These are phyloP conservation scores for Galendromus occidentalis DNA, from an alignment of 1,140 invertebrate genomes.

Conservation along the genomic window DNA sequence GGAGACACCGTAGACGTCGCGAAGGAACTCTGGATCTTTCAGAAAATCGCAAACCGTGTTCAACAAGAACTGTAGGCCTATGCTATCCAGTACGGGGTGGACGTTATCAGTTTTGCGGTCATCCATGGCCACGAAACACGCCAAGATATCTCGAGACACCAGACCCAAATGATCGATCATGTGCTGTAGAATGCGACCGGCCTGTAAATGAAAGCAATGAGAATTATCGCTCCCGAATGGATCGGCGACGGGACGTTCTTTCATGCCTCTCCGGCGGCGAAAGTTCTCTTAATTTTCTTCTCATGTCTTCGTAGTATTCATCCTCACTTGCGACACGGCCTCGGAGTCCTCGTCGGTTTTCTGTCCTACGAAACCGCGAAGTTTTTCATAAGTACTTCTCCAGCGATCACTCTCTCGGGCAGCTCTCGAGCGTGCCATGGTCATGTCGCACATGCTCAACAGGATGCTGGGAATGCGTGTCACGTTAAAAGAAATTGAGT, in stretches of 20 bases:
- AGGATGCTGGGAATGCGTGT: too few relatives aligned
- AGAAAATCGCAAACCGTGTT: conserved; percentile 1
- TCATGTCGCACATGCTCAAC: too few relatives aligned
- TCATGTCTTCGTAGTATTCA: too few relatives aligned
- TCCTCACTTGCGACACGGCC: too few relatives aligned
- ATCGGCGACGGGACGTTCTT: too few relatives aligned
- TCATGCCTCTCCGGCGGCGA: too few relatives aligned
- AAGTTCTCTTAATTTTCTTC: too few relatives aligned
- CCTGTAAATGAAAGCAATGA: too few relatives aligned
- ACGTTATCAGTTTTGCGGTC: neutral
- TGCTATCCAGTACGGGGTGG: neutral
- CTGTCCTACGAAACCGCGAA: neutral
- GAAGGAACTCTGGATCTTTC: neutral
- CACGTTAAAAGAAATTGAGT: too few relatives aligned
- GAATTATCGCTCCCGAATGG: too few relatives aligned
- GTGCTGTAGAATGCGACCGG: neutral
- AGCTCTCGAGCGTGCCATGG: too few relatives aligned
- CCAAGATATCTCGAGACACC: neutral
- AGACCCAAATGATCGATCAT: neutral
- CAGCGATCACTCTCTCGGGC: neutral
- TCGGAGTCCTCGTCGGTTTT: neutral
- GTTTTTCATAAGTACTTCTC: neutral
- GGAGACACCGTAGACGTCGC: neutral
- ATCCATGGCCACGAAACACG: neutral
- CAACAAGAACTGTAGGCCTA: conserved; percentile 1